A percentile compares a stretch with the other conserved stretches of the same genome.
Evolutionary conservation across 1,140 invertebrate species (phyloP).

Genomic region (Orius insidiosus): DNA sequence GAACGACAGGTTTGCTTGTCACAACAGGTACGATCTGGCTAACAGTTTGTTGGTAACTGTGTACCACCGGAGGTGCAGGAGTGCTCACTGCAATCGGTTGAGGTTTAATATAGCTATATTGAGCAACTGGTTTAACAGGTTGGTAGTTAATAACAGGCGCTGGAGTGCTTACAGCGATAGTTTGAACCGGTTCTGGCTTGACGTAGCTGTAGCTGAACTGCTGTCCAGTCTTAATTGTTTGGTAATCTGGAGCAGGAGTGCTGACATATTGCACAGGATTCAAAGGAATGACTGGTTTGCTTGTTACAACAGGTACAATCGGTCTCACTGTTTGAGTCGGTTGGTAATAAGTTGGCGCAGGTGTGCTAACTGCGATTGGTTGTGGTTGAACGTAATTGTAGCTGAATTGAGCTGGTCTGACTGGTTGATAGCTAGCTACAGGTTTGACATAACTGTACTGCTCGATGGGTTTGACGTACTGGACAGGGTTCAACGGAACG

Average conservation of each 20-base stretch:
- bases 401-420: constrained; percentile 1
- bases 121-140: background rate
- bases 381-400: constrained; percentile 7
- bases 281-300: constrained; percentile 1
- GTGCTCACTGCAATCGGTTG: constrained; percentile 1
- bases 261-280: constrained; percentile 1
- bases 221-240: background rate
- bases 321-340: constrained; percentile 7
- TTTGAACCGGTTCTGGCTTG: too few species aligned
- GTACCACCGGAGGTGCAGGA: background rate
- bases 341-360: constrained; percentile 8
- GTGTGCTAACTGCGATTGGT: constrained; percentile 6
- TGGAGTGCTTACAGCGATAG: background rate
- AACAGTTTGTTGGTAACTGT: background rate
- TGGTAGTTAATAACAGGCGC: constrained; percentile 2
- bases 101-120: background rate
- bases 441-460: background rate
- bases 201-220: background rate
- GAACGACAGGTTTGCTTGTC: constrained; percentile 17
- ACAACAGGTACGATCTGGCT: background rate
- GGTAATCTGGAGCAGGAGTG: background rate
- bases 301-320: constrained; percentile 4
- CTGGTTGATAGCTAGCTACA: background rate
- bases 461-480: background rate
- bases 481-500: background rate